These are phyloP conservation scores for Amblyjoppa fuscipennis DNA, from an alignment of 2,888 invertebrate species.

Conservation along the genomic window DNA sequence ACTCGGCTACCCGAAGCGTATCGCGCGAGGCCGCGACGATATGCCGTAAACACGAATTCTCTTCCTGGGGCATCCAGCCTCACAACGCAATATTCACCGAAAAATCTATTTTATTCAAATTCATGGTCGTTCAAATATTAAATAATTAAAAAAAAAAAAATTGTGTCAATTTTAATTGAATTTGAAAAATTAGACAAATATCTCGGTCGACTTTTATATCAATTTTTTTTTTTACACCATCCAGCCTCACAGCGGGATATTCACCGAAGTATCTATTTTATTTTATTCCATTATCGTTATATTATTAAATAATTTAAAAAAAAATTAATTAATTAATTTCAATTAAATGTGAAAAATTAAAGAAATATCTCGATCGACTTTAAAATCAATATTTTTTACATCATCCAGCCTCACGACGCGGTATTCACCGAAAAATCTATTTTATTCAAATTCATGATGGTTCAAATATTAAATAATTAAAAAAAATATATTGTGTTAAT, in stretches of 20 bases:
- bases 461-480: too few relatives aligned
- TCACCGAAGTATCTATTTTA: neutral
- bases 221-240: too few relatives aligned
- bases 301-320: too few relatives aligned
- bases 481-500: too few relatives aligned
- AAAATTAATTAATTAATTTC: too few relatives aligned
- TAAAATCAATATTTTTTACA: too few relatives aligned
- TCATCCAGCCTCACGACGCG: too few relatives aligned
- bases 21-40: slow-evolving; percentile 49
- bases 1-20: slow-evolving; percentile 43
- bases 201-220: neutral
- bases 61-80: slow-evolving; percentile 1
- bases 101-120: neutral
- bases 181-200: neutral
- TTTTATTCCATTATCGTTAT: neutral
- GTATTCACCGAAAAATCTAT: too few relatives aligned
- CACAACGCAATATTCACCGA: neutral
- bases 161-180: neutral
- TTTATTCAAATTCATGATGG: too few relatives aligned
- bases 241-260: neutral
- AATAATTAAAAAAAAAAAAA: neutral
- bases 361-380: too few relatives aligned
- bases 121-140: neutral
- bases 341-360: too few relatives aligned
- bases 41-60: slow-evolving; percentile 44